Conservation (phyloP, 1,140 invertebrate species). For the Rhopalosiphum padi region DNA sequence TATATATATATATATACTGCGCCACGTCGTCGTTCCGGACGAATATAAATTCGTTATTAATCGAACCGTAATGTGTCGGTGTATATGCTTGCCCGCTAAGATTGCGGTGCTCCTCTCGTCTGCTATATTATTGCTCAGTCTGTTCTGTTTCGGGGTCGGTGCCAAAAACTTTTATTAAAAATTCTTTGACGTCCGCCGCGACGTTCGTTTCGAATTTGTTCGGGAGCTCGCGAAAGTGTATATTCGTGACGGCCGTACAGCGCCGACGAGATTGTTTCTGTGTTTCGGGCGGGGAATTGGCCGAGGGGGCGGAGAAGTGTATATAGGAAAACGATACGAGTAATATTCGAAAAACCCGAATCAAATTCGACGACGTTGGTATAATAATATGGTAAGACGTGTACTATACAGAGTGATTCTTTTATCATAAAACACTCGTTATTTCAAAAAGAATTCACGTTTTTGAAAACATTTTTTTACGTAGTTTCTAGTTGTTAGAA, state of each 20-base stretch:
- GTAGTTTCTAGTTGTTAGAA: too few species aligned
- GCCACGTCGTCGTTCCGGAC: not conserved
- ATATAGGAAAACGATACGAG: too few species aligned
- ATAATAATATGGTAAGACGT: not conserved
- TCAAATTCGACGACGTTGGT: not conserved
- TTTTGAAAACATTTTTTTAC: too few species aligned
- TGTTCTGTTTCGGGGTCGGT: not conserved
- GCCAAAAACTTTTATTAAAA: not conserved
- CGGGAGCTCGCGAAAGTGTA: not conserved
- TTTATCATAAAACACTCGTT: too few species aligned
- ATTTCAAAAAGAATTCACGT: too few species aligned
- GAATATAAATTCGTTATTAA: constrained; percentile 8
- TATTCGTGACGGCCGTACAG: not conserved
- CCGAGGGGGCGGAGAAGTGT: too few species aligned
- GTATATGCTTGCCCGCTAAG: not conserved
- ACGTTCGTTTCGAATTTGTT: not conserved
- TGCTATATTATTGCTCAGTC: too few species aligned
- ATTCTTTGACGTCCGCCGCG: not conserved
- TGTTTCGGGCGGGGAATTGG: too few species aligned
- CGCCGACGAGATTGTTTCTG: too few species aligned
- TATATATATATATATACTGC: too few species aligned
- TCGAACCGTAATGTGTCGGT: not conserved
- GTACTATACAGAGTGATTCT: too few species aligned
- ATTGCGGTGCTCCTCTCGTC: not conserved
- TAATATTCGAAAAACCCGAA: not conserved